phyloP scores from a whole-genome alignment of 2,888 invertebrate species.

The Acanthosepion lycidas region DNA sequence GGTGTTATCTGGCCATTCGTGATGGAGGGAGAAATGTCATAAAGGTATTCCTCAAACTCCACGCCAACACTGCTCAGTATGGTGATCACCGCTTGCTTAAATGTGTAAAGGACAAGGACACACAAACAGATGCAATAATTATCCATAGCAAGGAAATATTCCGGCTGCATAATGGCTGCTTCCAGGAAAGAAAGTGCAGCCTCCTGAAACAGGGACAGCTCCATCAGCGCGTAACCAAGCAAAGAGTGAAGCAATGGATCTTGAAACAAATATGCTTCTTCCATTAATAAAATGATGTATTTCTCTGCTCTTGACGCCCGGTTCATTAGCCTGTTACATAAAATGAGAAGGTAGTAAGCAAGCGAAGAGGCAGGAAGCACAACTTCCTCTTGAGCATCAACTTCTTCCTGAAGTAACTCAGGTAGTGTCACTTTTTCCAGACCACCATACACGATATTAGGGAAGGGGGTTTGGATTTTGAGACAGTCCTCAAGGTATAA shows the following conservation, averaged over 20 bases:
- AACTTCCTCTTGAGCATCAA: constrained; percentile 72
- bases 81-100: constrained; percentile 60
- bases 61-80: constrained; percentile 52
- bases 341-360: constrained; percentile 69
- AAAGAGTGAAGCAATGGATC: constrained; percentile 67
- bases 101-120: constrained; percentile 56
- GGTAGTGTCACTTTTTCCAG: constrained; percentile 73
- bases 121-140: constrained; percentile 70
- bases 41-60: constrained; percentile 8
- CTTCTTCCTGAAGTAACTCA: constrained; percentile 71
- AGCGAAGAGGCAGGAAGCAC: constrained; percentile 67
- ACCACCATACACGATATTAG: constrained; percentile 67
- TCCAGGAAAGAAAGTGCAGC: constrained; percentile 68
- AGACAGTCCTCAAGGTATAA: constrained; percentile 66
- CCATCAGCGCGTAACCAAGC: constrained; percentile 72
- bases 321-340: constrained; percentile 68
- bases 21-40: not conserved
- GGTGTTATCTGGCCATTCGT: constrained; percentile 34
- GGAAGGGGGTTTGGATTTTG: constrained; percentile 53
- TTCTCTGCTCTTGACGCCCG: constrained; percentile 66
- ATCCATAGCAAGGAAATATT: constrained; percentile 66
- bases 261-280: constrained; percentile 63
- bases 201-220: constrained; percentile 68
- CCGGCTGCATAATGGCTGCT: constrained; percentile 64
- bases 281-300: constrained; percentile 63